Percentiles rank a stretch among this genome's conserved stretches.
These are phyloP conservation scores for Cyclophora albipunctata DNA, from an alignment of 2,888 invertebrate species.

Conservation along the genomic window DNA sequence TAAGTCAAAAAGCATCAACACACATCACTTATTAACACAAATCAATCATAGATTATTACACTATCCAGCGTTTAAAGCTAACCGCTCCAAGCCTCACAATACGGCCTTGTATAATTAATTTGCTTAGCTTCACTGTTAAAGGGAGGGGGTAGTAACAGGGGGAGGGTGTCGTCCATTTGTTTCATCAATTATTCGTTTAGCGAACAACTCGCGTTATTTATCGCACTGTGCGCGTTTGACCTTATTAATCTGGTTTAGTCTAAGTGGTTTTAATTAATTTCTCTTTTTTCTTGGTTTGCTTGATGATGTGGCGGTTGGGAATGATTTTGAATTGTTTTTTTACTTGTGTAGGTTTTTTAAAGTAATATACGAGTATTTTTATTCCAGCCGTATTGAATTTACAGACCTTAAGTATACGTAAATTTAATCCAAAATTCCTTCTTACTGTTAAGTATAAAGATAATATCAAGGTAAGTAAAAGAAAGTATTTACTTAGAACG, in stretches of 20 bases:
- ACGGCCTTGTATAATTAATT: conserved; percentile 38
- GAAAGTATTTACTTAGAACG: too few relatives aligned
- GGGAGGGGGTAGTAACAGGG: conserved; percentile 3
- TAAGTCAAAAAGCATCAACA: too few relatives aligned
- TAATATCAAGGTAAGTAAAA: too few relatives aligned
- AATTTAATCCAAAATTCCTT: too few relatives aligned
- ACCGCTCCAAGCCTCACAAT: conserved; percentile 8
- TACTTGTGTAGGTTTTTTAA: not conserved
- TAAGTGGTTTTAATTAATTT: conserved; percentile 31
- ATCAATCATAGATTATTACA: conserved; percentile 6
- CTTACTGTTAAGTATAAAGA: too few relatives aligned
- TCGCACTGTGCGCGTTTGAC: conserved; percentile 31
- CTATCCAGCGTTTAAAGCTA: conserved; percentile 13
- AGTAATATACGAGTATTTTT: not conserved
- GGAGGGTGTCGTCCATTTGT: conserved; percentile 38
- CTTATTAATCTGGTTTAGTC: conserved; percentile 42
- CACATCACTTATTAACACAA: too few relatives aligned
- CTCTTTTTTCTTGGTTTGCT: conserved; percentile 1
- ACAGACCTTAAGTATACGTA: too few relatives aligned
- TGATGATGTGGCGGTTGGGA: conserved; percentile 2
- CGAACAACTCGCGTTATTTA: conserved; percentile 39
- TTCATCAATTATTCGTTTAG: conserved; percentile 61
- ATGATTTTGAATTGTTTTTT: not conserved
- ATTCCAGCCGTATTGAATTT: too few relatives aligned
- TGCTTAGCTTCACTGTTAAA: conserved; percentile 30